phyloP scores from a whole-genome alignment of 23 tunicate genomes.

The Ciona savignyi region DNA sequence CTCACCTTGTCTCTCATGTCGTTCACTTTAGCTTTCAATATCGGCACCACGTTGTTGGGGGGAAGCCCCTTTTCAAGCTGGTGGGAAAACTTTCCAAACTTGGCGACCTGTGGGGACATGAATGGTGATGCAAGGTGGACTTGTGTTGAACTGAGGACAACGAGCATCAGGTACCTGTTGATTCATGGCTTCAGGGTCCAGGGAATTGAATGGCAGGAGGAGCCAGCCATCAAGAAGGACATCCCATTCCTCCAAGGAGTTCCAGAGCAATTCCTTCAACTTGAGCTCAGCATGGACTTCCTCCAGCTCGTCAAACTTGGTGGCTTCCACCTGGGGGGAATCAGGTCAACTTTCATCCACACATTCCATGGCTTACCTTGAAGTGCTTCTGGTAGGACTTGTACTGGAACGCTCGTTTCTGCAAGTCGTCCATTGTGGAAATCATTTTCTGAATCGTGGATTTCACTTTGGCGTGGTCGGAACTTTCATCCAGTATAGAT shows the following conservation, averaged over 20 bases:
- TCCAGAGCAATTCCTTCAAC: conserved; percentile 95
- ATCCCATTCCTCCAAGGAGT: conserved; percentile 99
- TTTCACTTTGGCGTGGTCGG: conserved; percentile 72
- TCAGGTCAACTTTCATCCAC: neutral
- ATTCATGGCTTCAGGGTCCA: conserved; percentile 84
- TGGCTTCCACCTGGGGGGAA: conserved; percentile 85
- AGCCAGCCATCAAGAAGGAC: conserved; percentile 59
- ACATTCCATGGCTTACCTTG: conserved; percentile 36
- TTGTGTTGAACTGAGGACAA: too few species aligned
- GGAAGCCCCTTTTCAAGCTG: conserved; percentile 98
- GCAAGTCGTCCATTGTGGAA: conserved; percentile 81
- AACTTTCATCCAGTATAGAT: conserved; percentile 64
- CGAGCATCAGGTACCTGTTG: conserved; percentile 19
- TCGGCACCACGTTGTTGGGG: conserved; percentile 94
- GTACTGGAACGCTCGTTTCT: conserved; percentile 89
- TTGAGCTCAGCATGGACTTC: conserved; percentile 97
- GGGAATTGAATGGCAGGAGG: conserved; percentile 61
- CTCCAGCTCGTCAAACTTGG: conserved; percentile 97
- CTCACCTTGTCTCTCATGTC: conserved; percentile 86
- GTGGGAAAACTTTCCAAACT: conserved; percentile 88
- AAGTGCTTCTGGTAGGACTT: conserved; percentile 96
- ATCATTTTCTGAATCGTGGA: conserved; percentile 68
- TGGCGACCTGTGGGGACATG: conserved; percentile 54
- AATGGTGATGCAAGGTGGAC: neutral
- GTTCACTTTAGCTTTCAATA: conserved; percentile 78